These are phyloP conservation scores for Antennarius maculatus DNA, from an alignment of 2,797 vertebrate species.

Conservation along the genomic window DNA sequence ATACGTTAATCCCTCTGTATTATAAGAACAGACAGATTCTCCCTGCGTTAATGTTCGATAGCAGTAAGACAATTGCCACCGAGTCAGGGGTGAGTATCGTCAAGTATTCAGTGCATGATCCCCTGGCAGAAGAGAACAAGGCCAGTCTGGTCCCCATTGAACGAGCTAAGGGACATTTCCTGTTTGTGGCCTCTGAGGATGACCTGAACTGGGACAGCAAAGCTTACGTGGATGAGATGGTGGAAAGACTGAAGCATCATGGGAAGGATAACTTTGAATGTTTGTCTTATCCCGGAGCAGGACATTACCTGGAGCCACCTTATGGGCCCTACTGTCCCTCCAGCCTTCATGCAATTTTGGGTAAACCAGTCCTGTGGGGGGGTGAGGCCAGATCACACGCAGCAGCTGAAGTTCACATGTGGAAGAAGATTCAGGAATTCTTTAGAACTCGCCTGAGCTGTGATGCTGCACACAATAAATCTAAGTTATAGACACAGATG, in stretches of 20 bases:
- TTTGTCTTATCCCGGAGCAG: constrained; percentile 61
- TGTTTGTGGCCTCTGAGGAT: constrained; percentile 85
- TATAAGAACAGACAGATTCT: constrained; percentile 68
- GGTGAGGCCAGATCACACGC: constrained; percentile 61
- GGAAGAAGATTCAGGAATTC: constrained; percentile 69
- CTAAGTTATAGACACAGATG: constrained; percentile 38
- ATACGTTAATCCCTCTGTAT: constrained; percentile 64
- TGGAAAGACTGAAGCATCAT: constrained; percentile 64
- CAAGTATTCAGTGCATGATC: constrained; percentile 21
- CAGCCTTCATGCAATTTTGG: constrained; percentile 16
- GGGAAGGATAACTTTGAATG: constrained; percentile 66
- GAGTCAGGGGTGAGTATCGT: constrained; percentile 6
- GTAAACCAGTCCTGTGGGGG: constrained; percentile 50
- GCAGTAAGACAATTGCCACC: constrained; percentile 3
- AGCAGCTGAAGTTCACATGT: constrained; percentile 66
- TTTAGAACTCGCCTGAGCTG: constrained; percentile 53
- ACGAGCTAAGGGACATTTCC: constrained; percentile 76
- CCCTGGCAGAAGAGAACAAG: constrained; percentile 64
- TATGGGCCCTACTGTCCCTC: constrained; percentile 63
- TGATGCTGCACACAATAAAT: not conserved
- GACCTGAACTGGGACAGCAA: constrained; percentile 84
- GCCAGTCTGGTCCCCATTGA: constrained; percentile 83
- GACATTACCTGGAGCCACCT: constrained; percentile 74
- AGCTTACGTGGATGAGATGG: constrained; percentile 56
- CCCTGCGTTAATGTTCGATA: constrained; percentile 37